Conservation (phyloP, 2,888 invertebrate species). For the Azorinus chamasolen region DNA sequence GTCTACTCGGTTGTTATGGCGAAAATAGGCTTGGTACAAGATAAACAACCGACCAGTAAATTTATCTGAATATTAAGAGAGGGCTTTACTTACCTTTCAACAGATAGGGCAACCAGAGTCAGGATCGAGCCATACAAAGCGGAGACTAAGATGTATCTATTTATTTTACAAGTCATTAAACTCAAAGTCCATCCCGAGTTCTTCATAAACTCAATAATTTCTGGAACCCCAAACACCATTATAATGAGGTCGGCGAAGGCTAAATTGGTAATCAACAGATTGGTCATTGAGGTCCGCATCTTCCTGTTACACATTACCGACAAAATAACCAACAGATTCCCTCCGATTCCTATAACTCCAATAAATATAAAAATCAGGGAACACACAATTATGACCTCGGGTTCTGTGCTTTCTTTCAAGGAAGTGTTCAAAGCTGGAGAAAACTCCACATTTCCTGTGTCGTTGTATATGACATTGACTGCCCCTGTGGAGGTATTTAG, state of each 20-base stretch:
- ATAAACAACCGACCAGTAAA: too few species aligned
- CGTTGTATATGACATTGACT: too few species aligned
- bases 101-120: slow-evolving; percentile 86
- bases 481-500: too few species aligned
- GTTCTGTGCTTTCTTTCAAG: too few species aligned
- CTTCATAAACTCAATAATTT: slow-evolving; percentile 82
- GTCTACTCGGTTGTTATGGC: too few species aligned
- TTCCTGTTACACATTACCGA: slow-evolving; percentile 81
- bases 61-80: too few species aligned
- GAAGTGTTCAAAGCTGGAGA: too few species aligned
- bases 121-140: slow-evolving; percentile 87
- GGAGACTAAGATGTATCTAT: slow-evolving; percentile 86
- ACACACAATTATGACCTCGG: slow-evolving; percentile 50
- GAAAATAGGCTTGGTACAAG: too few species aligned
- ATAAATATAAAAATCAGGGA: slow-evolving; percentile 76
- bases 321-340: slow-evolving; percentile 83
- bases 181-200: slow-evolving; percentile 84
- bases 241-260: slow-evolving; percentile 84
- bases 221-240: slow-evolving; percentile 84
- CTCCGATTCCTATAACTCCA: slow-evolving; percentile 80
- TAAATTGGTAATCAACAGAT: slow-evolving; percentile 84
- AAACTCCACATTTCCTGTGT: too few species aligned
- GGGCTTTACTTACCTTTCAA: slow-evolving; percentile 84
- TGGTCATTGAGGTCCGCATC: slow-evolving; percentile 84
- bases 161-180: slow-evolving; percentile 82